A percentile compares a stretch with the other conserved stretches of the same genome.
These are phyloP conservation scores for Chionoecetes opilio DNA, from an alignment of 1,140 invertebrate genomes.

Conservation along the genomic window DNA sequence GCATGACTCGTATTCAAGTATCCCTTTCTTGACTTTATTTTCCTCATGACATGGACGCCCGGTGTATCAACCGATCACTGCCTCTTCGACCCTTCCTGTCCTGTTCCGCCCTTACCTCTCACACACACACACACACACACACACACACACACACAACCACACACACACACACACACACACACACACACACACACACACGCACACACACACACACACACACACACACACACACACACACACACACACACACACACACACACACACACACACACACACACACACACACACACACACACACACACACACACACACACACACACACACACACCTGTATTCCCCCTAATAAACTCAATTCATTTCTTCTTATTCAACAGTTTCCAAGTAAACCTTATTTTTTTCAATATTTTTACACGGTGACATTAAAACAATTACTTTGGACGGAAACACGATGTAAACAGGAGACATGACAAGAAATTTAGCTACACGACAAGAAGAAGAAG, in stretches of 20 bases:
- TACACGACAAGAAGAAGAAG: too few species aligned
- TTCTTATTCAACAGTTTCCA: too few species aligned
- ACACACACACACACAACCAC: background rate
- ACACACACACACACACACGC: slow-evolving; percentile 54
- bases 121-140: background rate
- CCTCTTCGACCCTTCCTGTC: background rate
- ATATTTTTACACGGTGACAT: too few species aligned
- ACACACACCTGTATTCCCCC: background rate
- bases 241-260: slow-evolving; percentile 54
- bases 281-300: slow-evolving; percentile 59
- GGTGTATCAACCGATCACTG: background rate
- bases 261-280: slow-evolving; percentile 62
- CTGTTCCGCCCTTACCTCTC: background rate
- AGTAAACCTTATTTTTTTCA: too few species aligned
- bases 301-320: slow-evolving; percentile 56
- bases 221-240: background rate
- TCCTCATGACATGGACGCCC: background rate
- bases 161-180: slow-evolving; percentile 54
- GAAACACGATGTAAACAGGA: too few species aligned
- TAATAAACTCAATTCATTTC: background rate
- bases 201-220: background rate
- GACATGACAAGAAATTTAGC: too few species aligned
- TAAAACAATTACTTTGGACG: too few species aligned
- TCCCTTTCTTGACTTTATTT: background rate
- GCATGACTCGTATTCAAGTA: background rate